Evolutionary conservation across 2,797 vertebrate genomes (phyloP), one percentile per base, ranked within the genome.

Genomic region (Falco biarmicus): DNA sequence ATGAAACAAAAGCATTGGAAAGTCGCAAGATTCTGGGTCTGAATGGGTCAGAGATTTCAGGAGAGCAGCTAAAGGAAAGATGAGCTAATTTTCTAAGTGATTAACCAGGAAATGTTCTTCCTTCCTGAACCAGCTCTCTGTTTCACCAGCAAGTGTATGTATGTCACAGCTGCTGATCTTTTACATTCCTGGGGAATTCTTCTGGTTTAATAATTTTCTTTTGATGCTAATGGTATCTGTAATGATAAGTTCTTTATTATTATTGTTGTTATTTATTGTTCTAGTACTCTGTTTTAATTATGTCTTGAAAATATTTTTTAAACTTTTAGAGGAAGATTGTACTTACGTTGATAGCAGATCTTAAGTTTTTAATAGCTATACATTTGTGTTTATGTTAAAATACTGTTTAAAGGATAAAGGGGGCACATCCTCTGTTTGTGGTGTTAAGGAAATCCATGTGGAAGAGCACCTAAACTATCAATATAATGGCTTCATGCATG

Each of bases 11-110:
- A 90, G 84, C 69, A 6, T 50, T 66, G 32, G 65, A 73, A 96
- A 92, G 77, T 95, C 95, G 95, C 88, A 84, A 70, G 90, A 86
- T 95, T 85, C 79, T 50, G 61, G 90, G 77, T 90, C 91, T 76
- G 84, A 94, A 86, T 73, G 89, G 94, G 89, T 94, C 95, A 34
- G 34, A 34, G 34, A 92, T 93, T 95, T 88, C 37, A 61, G 74
- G 87, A 91, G 97, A 96, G 93, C 79, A 86, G 87, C 80, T 89
- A 75, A 84, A 87, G 76, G 89, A 85, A 91, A 96, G 93, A 90
- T 78, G 79, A 96, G 90, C 89, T 97, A 79, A 95, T 97, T 96
- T 97, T 98, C 92, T 91, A 92, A 96, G 83, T 82, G 90, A 93
- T 96, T 96, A 91, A 95, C 78, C 77, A 91, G 92, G 88, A 96